Conservation (phyloP, 2,797 vertebrate genomes). For the Ateles fusciceps region DNA sequence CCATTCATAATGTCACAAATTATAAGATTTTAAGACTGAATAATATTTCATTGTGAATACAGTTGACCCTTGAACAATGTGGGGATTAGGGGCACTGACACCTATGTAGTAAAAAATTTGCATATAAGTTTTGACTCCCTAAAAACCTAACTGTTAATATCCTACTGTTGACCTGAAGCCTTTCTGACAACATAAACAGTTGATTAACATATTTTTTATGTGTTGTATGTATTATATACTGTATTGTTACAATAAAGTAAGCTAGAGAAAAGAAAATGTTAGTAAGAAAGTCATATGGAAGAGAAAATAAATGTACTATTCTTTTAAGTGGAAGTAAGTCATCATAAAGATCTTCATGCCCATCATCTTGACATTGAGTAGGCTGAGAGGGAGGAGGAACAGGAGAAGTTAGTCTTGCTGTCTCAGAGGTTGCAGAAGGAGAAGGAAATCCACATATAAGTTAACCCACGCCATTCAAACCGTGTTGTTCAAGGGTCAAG, state of each 20-base stretch:
- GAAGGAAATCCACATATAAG: background rate
- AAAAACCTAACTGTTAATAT: background rate
- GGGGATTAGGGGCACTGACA: background rate
- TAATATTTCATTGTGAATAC: background rate
- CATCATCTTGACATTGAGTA: background rate
- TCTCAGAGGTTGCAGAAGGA: background rate
- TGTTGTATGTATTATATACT: background rate
- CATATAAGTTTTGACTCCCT: background rate
- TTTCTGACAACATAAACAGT: background rate
- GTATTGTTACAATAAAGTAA: background rate
- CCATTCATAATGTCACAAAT: background rate
- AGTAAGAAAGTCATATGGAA: background rate
- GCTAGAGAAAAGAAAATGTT: background rate
- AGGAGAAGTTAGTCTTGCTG: background rate
- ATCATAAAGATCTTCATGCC: background rate
- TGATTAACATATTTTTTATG: background rate
- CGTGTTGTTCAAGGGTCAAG: background rate
- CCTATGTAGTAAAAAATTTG: background rate
- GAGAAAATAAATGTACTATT: background rate
- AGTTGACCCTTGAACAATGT: background rate
- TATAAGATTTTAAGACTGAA: background rate
- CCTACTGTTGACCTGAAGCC: background rate
- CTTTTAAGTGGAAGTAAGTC: background rate
- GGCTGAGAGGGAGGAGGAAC: background rate
- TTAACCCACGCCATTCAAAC: background rate